Conservation (phyloP, 2,113 vertebrate species). For the Terrapene triunguis region DNA sequence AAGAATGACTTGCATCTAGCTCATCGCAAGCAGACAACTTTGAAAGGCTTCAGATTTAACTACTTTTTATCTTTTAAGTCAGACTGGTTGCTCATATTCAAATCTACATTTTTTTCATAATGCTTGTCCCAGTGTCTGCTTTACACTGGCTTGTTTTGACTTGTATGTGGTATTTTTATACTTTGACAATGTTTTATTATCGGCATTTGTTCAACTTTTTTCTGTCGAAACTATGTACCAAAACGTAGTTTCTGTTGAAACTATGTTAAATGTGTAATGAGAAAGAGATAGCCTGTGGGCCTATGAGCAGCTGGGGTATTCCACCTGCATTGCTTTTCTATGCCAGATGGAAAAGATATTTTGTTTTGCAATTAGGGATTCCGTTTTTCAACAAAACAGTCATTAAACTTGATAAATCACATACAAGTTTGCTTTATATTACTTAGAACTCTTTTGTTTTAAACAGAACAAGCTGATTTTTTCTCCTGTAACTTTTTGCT, state of each 20-base stretch:
- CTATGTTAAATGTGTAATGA: neutral
- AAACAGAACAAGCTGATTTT: neutral
- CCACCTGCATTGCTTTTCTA: rapidly evolving
- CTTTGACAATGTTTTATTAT: neutral
- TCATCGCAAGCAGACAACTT: neutral
- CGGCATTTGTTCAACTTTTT: neutral
- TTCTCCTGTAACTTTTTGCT: neutral
- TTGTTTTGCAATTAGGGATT: neutral
- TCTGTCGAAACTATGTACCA: neutral
- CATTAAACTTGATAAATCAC: neutral
- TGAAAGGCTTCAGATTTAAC: neutral
- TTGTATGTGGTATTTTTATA: neutral
- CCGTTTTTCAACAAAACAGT: neutral
- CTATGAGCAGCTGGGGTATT: neutral
- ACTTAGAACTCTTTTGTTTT: neutral
- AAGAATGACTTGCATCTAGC: slow-evolving; percentile 16
- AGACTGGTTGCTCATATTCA: slow-evolving; percentile 49
- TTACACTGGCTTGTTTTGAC: slow-evolving; percentile 12
- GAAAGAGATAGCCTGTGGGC: neutral
- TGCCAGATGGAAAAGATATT: neutral
- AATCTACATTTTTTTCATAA: neutral
- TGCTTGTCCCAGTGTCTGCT: slow-evolving; percentile 11
- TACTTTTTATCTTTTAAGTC: neutral
- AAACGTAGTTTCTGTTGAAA: slow-evolving; percentile 60
- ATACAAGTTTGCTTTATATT: neutral